These are phyloP conservation scores for Nephrocerus scutellatus DNA, from an alignment of 2,888 invertebrate species.

Conservation along the genomic window DNA sequence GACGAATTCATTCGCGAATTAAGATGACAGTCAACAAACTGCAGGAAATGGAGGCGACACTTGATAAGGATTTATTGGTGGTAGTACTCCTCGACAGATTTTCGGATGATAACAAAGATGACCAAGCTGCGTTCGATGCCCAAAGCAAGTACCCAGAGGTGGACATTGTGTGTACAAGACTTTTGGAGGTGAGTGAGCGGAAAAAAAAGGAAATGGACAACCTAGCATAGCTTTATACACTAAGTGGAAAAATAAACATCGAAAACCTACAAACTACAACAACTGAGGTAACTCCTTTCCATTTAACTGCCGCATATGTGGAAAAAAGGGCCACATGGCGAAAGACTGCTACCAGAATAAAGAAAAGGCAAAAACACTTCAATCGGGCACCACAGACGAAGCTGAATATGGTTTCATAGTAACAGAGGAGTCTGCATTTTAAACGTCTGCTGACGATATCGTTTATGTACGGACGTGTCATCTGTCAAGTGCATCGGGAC, in stretches of 20 bases:
- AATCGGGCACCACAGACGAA: too few relatives aligned
- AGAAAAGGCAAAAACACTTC: too few relatives aligned
- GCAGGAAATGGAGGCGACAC: constrained; percentile 12
- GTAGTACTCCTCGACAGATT: constrained; percentile 13
- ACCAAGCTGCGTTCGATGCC: constrained; percentile 15
- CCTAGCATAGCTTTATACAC: too few relatives aligned
- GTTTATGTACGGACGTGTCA: too few relatives aligned
- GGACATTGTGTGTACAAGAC: constrained; percentile 5
- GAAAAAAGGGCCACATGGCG: constrained; percentile 5
- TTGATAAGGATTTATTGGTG: constrained; percentile 14
- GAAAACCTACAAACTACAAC: too few relatives aligned
- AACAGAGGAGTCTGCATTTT: too few relatives aligned
- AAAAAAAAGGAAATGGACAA: too few relatives aligned
- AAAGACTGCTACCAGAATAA: constrained; percentile 1
- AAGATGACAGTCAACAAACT: constrained; percentile 8
- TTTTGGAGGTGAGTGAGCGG: background rate
- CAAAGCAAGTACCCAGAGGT: constrained; percentile 10
- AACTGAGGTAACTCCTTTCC: too few relatives aligned
- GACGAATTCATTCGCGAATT: constrained; percentile 11
- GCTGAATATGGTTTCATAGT: too few relatives aligned
- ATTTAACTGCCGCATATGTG: constrained; percentile 11
- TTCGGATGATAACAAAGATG: constrained; percentile 5
- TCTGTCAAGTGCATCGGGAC: too few relatives aligned
- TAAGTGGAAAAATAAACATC: too few relatives aligned
- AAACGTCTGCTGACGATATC: too few relatives aligned